Conservation (phyloP, 2,113 vertebrate species). For the Protobothrops flavoviridis region DNA sequence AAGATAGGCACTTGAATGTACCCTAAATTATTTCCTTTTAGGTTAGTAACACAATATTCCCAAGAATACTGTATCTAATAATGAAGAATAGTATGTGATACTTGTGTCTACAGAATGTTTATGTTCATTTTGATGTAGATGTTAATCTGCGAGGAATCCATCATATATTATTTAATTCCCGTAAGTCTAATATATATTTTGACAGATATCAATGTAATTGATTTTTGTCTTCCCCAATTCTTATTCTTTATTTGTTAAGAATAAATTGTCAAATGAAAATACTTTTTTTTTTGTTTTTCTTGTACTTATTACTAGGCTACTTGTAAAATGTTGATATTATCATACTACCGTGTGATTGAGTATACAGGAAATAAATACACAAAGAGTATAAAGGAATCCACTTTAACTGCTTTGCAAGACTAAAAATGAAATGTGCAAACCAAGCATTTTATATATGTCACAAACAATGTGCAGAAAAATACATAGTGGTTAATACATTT, state of each 20-base stretch:
- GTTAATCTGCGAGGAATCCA: constrained; percentile 37
- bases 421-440: constrained; percentile 49
- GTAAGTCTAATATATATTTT: constrained; percentile 38
- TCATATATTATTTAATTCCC: background rate
- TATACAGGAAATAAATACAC: constrained; percentile 60
- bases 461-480: constrained; percentile 50
- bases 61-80: constrained; percentile 11
- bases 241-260: constrained; percentile 56
- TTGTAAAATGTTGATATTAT: constrained; percentile 41
- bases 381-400: constrained; percentile 54
- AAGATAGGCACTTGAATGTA: background rate
- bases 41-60: background rate
- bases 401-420: constrained; percentile 44
- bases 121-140: constrained; percentile 19
- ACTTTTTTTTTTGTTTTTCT: constrained; percentile 56
- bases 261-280: constrained; percentile 56
- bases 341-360: constrained; percentile 54
- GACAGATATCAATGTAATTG: constrained; percentile 40
- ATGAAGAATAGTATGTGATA: constrained; percentile 5
- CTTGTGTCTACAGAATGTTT: constrained; percentile 42
- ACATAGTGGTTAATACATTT: constrained; percentile 38
- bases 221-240: constrained; percentile 53
- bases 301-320: constrained; percentile 59
- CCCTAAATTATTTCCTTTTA: background rate
- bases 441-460: constrained; percentile 38